These are phyloP conservation scores for Leuciscus waleckii DNA, from an alignment of 2,797 vertebrate species.

Conservation along the genomic window DNA sequence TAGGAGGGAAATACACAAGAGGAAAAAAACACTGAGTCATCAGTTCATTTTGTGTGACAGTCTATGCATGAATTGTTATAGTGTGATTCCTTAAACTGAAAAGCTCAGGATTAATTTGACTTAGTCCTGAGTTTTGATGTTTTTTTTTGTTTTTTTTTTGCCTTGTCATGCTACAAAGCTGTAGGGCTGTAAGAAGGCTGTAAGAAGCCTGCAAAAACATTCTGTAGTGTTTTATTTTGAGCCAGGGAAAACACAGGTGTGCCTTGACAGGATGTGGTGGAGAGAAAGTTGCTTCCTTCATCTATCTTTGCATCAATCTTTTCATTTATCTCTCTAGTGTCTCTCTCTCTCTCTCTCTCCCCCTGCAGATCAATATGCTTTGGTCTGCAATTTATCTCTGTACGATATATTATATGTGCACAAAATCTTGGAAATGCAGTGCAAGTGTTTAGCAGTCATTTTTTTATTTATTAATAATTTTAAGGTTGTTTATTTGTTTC, in stretches of 20 bases:
- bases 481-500: neutral
- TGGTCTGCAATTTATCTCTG: neutral
- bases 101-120: constrained; percentile 24
- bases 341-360: neutral
- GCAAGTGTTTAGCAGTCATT: neutral
- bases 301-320: neutral
- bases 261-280: neutral
- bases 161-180: constrained; percentile 14
- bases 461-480: neutral
- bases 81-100: neutral
- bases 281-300: constrained; percentile 2
- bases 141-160: neutral
- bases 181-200: neutral
- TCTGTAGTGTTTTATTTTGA: neutral
- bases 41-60: neutral
- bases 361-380: constrained; percentile 7
- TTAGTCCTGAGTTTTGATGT: neutral
- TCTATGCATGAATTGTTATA: neutral
- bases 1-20: neutral
- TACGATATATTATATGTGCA: neutral
- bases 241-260: constrained; percentile 18
- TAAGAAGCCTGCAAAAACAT: neutral
- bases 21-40: neutral
- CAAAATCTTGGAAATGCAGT: neutral
- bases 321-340: neutral